Percentiles rank a stretch among this genome's conserved stretches.
Evolutionary conservation across 2,888 invertebrate genomes (phyloP).

Genomic region (Acleris sparsana): DNA sequence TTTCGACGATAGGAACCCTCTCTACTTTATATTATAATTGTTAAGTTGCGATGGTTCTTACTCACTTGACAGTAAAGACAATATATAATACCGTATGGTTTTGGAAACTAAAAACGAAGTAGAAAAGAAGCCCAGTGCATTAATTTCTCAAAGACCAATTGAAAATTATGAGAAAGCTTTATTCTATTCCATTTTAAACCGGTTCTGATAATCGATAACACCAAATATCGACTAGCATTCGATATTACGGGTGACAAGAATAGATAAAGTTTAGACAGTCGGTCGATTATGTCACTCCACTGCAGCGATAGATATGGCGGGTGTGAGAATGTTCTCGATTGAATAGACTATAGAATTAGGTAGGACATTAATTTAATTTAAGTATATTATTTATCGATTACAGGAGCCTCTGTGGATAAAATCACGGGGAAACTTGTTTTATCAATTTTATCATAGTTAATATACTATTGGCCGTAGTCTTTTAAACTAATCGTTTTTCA

Average conservation of each 20-base stretch:
- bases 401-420: too few species aligned
- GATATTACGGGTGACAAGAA: slow-evolving; percentile 11
- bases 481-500: too few species aligned
- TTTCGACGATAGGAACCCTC: too few species aligned
- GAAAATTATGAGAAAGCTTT: neutral
- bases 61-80: too few species aligned
- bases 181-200: slow-evolving; percentile 25
- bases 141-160: neutral
- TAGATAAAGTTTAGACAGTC: slow-evolving; percentile 11
- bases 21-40: too few species aligned
- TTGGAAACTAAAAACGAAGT: too few species aligned
- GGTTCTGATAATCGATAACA: slow-evolving; percentile 18
- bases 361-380: neutral
- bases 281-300: slow-evolving; percentile 6
- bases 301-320: slow-evolving; percentile 10
- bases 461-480: too few species aligned
- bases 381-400: too few species aligned
- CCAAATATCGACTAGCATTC: slow-evolving; percentile 17
- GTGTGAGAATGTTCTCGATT: slow-evolving; percentile 14
- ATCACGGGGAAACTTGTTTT: too few species aligned
- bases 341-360: neutral
- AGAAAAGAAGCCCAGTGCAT: neutral
- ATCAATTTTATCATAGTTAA: too few species aligned
- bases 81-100: too few species aligned
- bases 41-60: too few species aligned